Evolutionary conservation across 2,797 vertebrate genomes (phyloP), one percentile per base, ranked within the genome.

Genomic region (Tinamus major): DNA sequence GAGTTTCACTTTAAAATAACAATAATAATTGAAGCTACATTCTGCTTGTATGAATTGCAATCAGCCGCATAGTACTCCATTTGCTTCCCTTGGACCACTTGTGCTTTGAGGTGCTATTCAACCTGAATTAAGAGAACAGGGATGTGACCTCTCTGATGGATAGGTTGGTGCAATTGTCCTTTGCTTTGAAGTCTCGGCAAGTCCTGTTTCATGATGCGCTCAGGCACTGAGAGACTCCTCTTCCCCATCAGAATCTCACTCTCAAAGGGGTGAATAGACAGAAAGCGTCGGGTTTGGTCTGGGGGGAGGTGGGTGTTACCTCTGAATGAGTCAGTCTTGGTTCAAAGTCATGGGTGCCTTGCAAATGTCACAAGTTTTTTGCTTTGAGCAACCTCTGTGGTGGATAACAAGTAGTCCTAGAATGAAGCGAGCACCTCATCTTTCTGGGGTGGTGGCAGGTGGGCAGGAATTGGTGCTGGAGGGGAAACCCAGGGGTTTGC

Each of bases 251-350:
- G 67, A 48, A 35, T 24, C 13, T 15, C 15, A 29, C 35, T 4
- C 17, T 3, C 0, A 0, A 56, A 49, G n/a, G 27, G n/a, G 20
- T 0, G 0, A 20, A 1, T 31, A 0, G 0, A 35, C 44, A 49
- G 48, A 35, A 56, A 20, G 11, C 0, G 2, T 3, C 1, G 0
- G 3, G 9, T 42, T 33, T 33, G 46, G 33, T 48, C 24, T 49
- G 44, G 33, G 16, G 24, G 17, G 15, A 35, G 23, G 46, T 1
- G 2, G 7, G 26, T 8, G 41, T 14, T 33, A 44, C 35, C n/a
- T 16, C 9, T 44, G 21, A 49, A 7, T 12, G 27, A 19, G 74
- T 55, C 12, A 26, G 5, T 35, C 74, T 21, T 37, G 31, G 31
- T 18, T 68, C 55, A 4, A 59, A 88, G 72, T 51, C 0, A 0